phyloP scores from a whole-genome alignment of 92 coral and sea anemone species.

The Paramuricea clavata region DNA sequence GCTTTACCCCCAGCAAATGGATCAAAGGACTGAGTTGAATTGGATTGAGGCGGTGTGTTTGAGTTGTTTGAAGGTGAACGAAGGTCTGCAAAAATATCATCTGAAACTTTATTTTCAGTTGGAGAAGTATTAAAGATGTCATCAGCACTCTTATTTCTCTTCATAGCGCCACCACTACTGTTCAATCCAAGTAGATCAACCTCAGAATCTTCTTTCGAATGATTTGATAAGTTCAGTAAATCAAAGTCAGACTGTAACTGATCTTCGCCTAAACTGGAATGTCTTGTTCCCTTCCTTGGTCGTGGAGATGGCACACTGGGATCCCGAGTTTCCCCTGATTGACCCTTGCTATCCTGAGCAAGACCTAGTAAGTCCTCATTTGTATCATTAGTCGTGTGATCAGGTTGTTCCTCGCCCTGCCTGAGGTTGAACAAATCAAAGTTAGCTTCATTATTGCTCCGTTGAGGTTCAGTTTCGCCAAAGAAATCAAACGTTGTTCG shows the following conservation, averaged over 20 bases:
- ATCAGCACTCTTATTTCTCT: slow-evolving; percentile 88
- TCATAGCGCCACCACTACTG: slow-evolving; percentile 69
- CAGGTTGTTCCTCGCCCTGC: neutral
- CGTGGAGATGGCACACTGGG: slow-evolving; percentile 6
- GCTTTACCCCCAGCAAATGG: slow-evolving; percentile 62
- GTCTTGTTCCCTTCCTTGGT: slow-evolving; percentile 31
- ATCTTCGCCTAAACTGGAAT: slow-evolving; percentile 39
- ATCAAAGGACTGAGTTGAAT: slow-evolving; percentile 43
- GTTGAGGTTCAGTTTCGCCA: slow-evolving; percentile 60
- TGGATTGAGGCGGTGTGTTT: slow-evolving; percentile 1
- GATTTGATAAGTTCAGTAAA: slow-evolving; percentile 73
- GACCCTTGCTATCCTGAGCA: slow-evolving; percentile 39
- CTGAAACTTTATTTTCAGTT: slow-evolving; percentile 61
- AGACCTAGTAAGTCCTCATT: slow-evolving; percentile 59
- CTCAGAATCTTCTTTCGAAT: slow-evolving; percentile 26
- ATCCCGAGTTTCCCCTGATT: slow-evolving; percentile 26
- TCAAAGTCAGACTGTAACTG: slow-evolving; percentile 47
- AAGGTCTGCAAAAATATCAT: slow-evolving; percentile 84
- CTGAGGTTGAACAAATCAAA: slow-evolving; percentile 80
- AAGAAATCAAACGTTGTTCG: slow-evolving; percentile 72
- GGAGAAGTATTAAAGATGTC: slow-evolving; percentile 76
- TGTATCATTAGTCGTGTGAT: neutral
- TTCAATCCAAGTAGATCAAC: slow-evolving; percentile 40
- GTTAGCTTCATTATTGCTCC: slow-evolving; percentile 7
- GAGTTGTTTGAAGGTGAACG: slow-evolving; percentile 40